A percentile compares a stretch with the other conserved stretches of the same genome.
Conservation (phyloP, 2,888 invertebrate genomes). For the Panopea generosa region DNA sequence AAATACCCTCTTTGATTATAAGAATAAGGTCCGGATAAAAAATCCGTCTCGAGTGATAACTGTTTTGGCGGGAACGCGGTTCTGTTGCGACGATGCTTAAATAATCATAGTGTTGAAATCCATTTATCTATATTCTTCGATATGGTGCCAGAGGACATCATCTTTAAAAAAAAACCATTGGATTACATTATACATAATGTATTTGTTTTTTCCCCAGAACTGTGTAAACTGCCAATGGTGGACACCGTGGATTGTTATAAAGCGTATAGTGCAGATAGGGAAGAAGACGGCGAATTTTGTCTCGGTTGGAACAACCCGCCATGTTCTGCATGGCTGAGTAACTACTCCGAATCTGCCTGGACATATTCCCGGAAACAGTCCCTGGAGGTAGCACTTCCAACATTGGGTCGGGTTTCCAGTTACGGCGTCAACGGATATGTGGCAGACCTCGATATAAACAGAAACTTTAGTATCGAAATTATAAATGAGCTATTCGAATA, state of each 20-base stretch:
- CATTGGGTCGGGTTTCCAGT: constrained; percentile 51
- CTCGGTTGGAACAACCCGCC: constrained; percentile 42
- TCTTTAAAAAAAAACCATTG: too few relatives aligned
- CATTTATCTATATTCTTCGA: too few relatives aligned
- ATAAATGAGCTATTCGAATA: constrained; percentile 51
- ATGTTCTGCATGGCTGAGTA: constrained; percentile 30
- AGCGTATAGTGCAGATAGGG: constrained; percentile 39
- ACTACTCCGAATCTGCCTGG: neutral
- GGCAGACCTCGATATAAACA: constrained; percentile 65
- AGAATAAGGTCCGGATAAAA: too few relatives aligned
- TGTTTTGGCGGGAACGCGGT: too few relatives aligned
- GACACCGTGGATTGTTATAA: constrained; percentile 33
- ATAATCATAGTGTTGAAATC: too few relatives aligned
- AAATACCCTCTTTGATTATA: too few relatives aligned
- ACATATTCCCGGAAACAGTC: neutral
- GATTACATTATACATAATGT: too few relatives aligned
- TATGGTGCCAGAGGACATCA: too few relatives aligned
- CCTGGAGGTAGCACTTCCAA: constrained; percentile 58
- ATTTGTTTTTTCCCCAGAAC: neutral
- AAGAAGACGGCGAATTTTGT: constrained; percentile 53
- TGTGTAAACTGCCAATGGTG: constrained; percentile 32
- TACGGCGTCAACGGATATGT: constrained; percentile 74
- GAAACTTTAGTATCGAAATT: constrained; percentile 55
- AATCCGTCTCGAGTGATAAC: too few relatives aligned
- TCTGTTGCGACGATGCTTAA: too few relatives aligned